phyloP scores from a whole-genome alignment of 2,888 invertebrate species.

The Diloba caeruleocephala region DNA sequence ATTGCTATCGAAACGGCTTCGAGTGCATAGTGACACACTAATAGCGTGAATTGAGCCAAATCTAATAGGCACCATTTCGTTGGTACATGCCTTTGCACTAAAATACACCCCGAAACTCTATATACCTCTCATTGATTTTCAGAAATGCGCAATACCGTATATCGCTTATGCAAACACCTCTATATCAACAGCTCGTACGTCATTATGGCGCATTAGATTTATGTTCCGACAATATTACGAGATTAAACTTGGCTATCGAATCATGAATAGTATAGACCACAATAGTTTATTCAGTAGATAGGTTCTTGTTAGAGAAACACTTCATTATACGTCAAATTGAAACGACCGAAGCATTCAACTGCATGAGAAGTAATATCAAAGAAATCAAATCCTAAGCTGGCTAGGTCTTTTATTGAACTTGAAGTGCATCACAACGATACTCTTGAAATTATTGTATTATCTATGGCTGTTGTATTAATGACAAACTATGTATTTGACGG shows the following conservation, averaged over 20 bases:
- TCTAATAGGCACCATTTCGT: neutral
- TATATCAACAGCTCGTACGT: slow-evolving; percentile 14
- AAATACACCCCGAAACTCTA: neutral
- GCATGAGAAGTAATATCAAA: no score
- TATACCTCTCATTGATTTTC: slow-evolving; percentile 5
- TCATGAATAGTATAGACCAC: slow-evolving; percentile 11
- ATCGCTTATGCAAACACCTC: neutral
- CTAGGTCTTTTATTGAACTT: no score
- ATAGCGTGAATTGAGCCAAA: neutral
- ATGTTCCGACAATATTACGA: slow-evolving; percentile 24
- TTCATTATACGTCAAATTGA: no score
- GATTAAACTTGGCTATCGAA: slow-evolving; percentile 24
- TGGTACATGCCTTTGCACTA: neutral
- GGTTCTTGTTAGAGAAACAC: no score
- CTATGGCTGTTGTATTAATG: no score
- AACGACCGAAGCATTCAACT: no score
- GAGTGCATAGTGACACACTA: neutral
- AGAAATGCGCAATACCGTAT: slow-evolving; percentile 4
- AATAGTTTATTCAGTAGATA: no score
- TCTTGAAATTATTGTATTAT: no score
- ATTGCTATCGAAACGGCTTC: neutral
- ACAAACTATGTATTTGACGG: no score
- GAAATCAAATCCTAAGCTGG: no score
- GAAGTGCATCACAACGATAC: no score
- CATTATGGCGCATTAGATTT: slow-evolving; percentile 29